Percentiles rank a stretch among this genome's conserved stretches.
Conservation (phyloP, 1,140 invertebrate genomes). For the Trypoxylus dichotomus region DNA sequence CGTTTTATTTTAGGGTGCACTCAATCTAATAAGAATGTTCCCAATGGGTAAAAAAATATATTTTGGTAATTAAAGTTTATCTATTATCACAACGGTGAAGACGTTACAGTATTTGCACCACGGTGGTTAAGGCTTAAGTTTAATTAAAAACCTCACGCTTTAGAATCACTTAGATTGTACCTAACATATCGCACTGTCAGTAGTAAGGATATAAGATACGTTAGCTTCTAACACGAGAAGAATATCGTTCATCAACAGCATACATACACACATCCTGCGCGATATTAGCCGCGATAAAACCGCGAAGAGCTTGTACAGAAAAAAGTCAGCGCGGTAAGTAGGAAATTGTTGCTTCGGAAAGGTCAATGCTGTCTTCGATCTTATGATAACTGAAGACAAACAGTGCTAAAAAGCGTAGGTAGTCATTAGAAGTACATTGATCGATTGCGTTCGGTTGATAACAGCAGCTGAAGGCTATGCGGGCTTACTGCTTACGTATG, state of each 20-base stretch:
- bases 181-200: too few relatives aligned
- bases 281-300: background rate
- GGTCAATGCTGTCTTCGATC: slow-evolving; percentile 11
- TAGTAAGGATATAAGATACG: too few relatives aligned
- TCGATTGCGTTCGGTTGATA: background rate
- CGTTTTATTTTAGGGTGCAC: too few relatives aligned
- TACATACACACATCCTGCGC: background rate
- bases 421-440: background rate
- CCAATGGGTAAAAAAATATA: too few relatives aligned
- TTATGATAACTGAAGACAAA: background rate
- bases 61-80: too few relatives aligned
- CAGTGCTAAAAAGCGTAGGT: background rate
- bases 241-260: background rate
- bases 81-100: too few relatives aligned
- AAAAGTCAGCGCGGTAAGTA: background rate
- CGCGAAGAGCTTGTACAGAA: background rate
- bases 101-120: too few relatives aligned
- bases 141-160: too few relatives aligned
- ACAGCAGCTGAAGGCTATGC: background rate
- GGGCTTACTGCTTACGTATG: background rate
- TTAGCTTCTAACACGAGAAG: background rate
- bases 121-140: too few relatives aligned
- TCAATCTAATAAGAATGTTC: too few relatives aligned
- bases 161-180: too few relatives aligned
- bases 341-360: background rate